These are phyloP conservation scores for Chloroceryle aenea DNA, from an alignment of 2,113 vertebrate species.

Conservation along the genomic window DNA sequence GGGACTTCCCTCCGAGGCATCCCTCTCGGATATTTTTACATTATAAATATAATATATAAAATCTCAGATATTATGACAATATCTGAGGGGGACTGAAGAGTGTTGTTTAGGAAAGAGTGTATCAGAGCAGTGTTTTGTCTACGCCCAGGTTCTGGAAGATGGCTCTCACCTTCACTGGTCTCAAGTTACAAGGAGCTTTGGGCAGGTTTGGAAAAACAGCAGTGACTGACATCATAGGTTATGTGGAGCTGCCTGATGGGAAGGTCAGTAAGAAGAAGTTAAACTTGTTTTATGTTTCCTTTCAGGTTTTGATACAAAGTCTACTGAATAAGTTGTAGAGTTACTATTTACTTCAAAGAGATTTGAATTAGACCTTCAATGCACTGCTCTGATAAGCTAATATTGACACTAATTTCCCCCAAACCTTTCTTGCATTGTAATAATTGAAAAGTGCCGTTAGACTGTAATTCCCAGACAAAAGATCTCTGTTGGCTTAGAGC, in stretches of 20 bases:
- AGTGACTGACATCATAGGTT: constrained; percentile 86
- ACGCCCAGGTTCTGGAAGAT: constrained; percentile 92
- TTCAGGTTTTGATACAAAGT: background rate
- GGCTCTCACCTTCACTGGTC: constrained; percentile 87
- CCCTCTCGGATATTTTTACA: background rate
- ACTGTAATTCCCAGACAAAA: background rate
- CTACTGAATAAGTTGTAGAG: background rate
- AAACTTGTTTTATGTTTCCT: background rate
- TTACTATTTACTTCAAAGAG: background rate
- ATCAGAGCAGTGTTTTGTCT: background rate
- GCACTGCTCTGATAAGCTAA: background rate
- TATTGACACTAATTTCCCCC: background rate
- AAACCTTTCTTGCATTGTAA: background rate
- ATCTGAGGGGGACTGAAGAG: background rate
- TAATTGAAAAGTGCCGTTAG: background rate
- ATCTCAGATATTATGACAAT: background rate
- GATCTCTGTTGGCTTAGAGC: background rate
- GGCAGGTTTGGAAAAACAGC: constrained; percentile 91
- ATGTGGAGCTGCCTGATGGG: constrained; percentile 90
- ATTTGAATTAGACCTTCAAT: background rate
- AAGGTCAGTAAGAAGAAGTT: constrained; percentile 78
- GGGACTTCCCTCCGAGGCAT: background rate
- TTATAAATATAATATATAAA: too few relatives aligned
- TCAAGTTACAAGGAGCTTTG: constrained; percentile 89
- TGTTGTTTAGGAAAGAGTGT: background rate